Evolutionary conservation across 2,797 vertebrate genomes (phyloP).

Genomic region (Chelonia mydas): DNA sequence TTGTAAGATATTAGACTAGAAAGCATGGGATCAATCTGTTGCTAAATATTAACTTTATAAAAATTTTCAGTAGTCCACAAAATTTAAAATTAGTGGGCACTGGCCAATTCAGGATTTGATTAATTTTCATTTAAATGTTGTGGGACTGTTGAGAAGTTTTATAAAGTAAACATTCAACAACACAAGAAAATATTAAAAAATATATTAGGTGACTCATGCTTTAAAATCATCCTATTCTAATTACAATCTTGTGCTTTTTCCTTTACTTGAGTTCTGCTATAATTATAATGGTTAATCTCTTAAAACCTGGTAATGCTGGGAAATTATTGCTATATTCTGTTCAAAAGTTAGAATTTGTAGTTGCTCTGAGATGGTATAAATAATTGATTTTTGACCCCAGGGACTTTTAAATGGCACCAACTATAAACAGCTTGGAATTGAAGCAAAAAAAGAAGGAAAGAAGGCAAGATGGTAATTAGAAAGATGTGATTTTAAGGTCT

Average conservation of each 20-base stretch:
- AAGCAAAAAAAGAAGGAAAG: not conserved
- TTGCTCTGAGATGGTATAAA: not conserved
- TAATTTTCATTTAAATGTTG: not conserved
- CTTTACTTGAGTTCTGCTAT: not conserved
- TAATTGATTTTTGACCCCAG: not conserved
- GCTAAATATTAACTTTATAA: not conserved
- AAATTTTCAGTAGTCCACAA: not conserved
- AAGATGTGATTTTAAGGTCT: not conserved
- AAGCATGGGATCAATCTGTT: not conserved
- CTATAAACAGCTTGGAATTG: not conserved
- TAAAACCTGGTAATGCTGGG: not conserved
- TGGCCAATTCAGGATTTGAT: not conserved
- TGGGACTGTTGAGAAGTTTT: not conserved
- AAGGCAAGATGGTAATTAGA: not conserved
- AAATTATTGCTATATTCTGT: not conserved
- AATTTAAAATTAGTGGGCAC: not conserved
- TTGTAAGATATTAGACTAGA: not conserved
- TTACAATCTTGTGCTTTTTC: not conserved
- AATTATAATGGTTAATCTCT: not conserved
- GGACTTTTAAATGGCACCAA: not conserved
- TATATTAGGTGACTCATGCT: not conserved
- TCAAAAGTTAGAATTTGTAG: not conserved
- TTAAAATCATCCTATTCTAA: not conserved
- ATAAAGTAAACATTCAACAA: not conserved
- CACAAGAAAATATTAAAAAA: not conserved